phyloP scores from a whole-genome alignment of 2,113 vertebrate genomes.

The Phaethornis superciliosus region DNA sequence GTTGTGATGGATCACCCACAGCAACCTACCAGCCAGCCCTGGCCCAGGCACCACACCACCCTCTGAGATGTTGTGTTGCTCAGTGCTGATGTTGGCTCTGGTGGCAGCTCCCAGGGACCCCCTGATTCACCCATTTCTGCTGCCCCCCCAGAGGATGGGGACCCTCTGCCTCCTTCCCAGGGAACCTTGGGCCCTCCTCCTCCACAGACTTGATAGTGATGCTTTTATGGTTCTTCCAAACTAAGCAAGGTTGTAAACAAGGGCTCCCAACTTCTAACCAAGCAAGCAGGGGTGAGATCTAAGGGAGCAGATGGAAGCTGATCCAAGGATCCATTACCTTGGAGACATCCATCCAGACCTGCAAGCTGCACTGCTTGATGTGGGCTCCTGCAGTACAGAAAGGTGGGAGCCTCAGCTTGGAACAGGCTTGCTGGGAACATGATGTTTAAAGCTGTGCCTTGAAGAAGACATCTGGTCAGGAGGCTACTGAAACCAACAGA shows the following conservation, averaged over 20 bases:
- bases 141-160: background rate
- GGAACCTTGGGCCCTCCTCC: background rate
- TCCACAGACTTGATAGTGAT: background rate
- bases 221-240: background rate
- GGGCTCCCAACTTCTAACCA: background rate
- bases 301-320: background rate
- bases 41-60: background rate
- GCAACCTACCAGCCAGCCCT: background rate
- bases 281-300: background rate
- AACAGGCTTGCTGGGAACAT: background rate
- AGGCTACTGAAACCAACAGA: background rate
- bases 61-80: rapidly evolving
- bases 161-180: background rate
- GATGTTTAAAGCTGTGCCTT: background rate
- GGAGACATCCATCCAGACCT: background rate
- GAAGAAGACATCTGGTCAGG: background rate
- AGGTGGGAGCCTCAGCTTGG: background rate
- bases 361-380: background rate
- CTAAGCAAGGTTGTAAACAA: background rate
- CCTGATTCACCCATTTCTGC: background rate
- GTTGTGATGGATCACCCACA: background rate
- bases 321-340: background rate
- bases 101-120: background rate
- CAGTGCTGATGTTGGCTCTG: background rate
- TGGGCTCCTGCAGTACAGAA: background rate